These are phyloP conservation scores for Teleiodes luculella DNA, from an alignment of 2,888 invertebrate genomes.

Conservation along the genomic window DNA sequence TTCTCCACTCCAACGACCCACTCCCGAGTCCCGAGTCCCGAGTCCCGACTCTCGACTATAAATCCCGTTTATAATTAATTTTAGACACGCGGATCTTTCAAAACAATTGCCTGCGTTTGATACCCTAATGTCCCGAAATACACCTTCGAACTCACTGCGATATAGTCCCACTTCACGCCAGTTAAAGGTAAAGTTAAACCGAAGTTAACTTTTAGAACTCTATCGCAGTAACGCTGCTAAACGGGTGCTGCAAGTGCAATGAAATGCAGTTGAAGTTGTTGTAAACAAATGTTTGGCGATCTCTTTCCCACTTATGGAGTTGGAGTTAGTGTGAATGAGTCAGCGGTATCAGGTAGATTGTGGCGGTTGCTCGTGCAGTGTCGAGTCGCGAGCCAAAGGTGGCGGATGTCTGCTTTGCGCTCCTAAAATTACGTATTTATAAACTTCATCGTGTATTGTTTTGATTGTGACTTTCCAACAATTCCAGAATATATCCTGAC, in stretches of 20 bases:
- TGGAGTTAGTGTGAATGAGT: constrained; percentile 39
- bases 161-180: constrained; percentile 29
- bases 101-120: constrained; percentile 41
- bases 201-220: constrained; percentile 42
- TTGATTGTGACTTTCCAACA: constrained; percentile 41
- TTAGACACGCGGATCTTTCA: constrained; percentile 35
- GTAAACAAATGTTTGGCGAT: constrained; percentile 34
- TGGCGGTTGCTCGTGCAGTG: constrained; percentile 51
- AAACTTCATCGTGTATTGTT: constrained; percentile 68
- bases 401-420: constrained; percentile 31
- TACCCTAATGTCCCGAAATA: constrained; percentile 45
- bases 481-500: not conserved
- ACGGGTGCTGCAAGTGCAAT: constrained; percentile 44
- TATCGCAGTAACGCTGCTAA: constrained; percentile 34
- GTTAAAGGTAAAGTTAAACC: constrained; percentile 19
- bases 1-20: not conserved
- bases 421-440: constrained; percentile 62
- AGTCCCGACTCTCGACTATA: not conserved
- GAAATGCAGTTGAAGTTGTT: constrained; percentile 42
- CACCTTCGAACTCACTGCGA: constrained; percentile 26
- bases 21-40: not conserved
- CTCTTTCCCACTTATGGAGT: constrained; percentile 38
- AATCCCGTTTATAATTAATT: constrained; percentile 21
- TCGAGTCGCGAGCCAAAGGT: constrained; percentile 37
- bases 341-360: constrained; percentile 48